A percentile compares a stretch with the other conserved stretches of the same genome.
Evolutionary conservation across 2,113 vertebrate species (phyloP).

Genomic region (Guaruba guarouba): DNA sequence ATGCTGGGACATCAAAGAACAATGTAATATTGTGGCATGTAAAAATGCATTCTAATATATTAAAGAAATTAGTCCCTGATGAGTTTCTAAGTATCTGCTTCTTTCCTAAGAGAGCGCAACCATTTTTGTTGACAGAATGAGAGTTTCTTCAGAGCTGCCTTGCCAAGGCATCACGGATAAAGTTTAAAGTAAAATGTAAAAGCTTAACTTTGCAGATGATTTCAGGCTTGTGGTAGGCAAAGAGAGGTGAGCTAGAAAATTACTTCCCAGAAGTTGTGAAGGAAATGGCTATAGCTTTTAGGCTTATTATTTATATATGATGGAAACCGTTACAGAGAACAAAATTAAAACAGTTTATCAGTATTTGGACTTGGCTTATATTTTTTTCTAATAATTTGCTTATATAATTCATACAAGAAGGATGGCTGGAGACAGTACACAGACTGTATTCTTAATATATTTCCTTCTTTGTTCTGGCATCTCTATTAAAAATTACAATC

Average conservation of each 20-base stretch:
- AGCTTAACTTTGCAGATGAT: not conserved
- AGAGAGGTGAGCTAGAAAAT: slow-evolving; percentile 18
- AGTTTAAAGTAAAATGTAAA: not conserved
- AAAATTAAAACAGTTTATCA: slow-evolving; percentile 3
- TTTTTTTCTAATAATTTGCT: not conserved
- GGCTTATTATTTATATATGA: not conserved
- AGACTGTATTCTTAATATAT: not conserved
- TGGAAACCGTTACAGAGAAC: not conserved
- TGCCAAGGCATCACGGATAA: not conserved
- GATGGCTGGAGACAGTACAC: not conserved
- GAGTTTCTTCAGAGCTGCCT: not conserved
- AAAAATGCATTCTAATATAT: slow-evolving; percentile 79
- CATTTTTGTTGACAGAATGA: not conserved
- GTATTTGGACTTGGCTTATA: not conserved
- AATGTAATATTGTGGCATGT: slow-evolving; percentile 72
- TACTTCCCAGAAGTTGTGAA: not conserved
- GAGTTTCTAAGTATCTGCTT: slow-evolving; percentile 5
- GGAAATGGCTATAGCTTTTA: not conserved
- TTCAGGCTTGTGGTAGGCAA: not conserved
- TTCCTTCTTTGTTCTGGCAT: not conserved
- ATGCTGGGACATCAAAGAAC: slow-evolving; percentile 71
- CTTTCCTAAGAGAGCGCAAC: not conserved
- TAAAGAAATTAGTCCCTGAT: slow-evolving; percentile 62
- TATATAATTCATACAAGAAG: not conserved
- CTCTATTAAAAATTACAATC: not conserved